Base-by-base conservation (phyloP, 2,888 invertebrate genomes). In the Drosophila anceps region DNA sequence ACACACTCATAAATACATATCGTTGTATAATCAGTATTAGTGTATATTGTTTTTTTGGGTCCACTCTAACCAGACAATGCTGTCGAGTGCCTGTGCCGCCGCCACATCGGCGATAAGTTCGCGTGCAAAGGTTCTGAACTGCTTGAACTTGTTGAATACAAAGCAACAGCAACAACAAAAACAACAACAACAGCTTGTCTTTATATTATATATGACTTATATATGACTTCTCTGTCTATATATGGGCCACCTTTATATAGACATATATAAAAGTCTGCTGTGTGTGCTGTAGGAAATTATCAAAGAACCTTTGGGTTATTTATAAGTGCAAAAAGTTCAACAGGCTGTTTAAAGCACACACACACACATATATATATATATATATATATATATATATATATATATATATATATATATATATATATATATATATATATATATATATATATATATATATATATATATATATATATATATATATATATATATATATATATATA, bases 41-140 rank as follows among this genome's bases (percentile, higher is more conserved):
- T 29, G 31, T 24, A 4, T 15, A 1, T 37, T 46, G 7, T 35
- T 24, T 51, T 50, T 68, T 81, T 67, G 63, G 69, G 61, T 43
- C 74, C 87, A 88, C 86, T 68, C 83, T 70, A 88, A 82, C 57
- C 69, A 73, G 78, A 72, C 72, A 78, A 69, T 62, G 60, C 46
- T 62, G 43, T 58, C 44, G 54, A 70, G 61, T 59, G 61, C 27
- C 46, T 54, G 18, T 43, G 33, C 35, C 29, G 53, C 20, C 41
- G 53, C 43, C 50, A 43, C 62, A 74, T 54, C 35, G 76, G 85
- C 78, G 90, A 90, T 85, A 85, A 88, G 90, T 85, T 90, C 78
- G 84, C 73, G 89, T 76, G 81, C 90, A 88, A 90, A 90, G 90
- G 90, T 90, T 77, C 66, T 90, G 90, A 90, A 90, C 89, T 70